Evolutionary conservation across 2,113 vertebrate genomes (phyloP).

Genomic region (Thamnaconus septentrionalis): DNA sequence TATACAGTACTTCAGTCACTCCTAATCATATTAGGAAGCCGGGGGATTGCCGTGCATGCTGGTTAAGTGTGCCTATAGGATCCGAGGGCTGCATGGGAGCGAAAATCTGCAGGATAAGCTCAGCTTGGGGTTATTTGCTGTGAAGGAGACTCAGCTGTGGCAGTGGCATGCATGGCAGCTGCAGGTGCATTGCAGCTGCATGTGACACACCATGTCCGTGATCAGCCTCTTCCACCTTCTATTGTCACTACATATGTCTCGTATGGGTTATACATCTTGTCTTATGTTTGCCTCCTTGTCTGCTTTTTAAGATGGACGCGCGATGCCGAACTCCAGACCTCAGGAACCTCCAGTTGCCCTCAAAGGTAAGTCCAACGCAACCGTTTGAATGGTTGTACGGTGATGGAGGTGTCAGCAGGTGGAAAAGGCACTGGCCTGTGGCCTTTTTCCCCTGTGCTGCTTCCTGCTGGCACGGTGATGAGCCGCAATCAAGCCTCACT

Average conservation of each 20-base stretch:
- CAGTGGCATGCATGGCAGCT: conserved; percentile 17
- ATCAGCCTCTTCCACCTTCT: too few species aligned
- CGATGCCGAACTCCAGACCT: too few species aligned
- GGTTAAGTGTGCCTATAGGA: conserved; percentile 24
- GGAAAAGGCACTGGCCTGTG: conserved; percentile 34
- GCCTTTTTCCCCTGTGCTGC: conserved; percentile 16
- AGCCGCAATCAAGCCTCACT: conserved; percentile 45
- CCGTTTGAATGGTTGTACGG: conserved; percentile 42
- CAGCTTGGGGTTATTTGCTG: not conserved
- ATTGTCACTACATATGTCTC: too few species aligned
- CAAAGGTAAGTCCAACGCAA: not conserved
- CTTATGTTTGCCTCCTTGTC: too few species aligned
- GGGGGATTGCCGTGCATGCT: conserved; percentile 30
- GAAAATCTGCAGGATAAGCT: conserved; percentile 37
- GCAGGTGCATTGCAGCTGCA: conserved; percentile 22
- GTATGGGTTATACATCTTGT: too few species aligned
- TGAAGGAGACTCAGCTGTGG: not conserved
- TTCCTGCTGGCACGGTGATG: conserved; percentile 51
- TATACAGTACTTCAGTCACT: conserved; percentile 4
- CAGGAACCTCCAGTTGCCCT: too few species aligned
- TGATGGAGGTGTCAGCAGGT: conserved; percentile 11
- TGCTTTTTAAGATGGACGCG: too few species aligned
- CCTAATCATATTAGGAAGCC: conserved; percentile 26
- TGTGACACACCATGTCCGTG: not conserved
- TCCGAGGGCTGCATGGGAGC: conserved; percentile 11